A percentile compares a stretch with the other conserved stretches of the same genome.
phyloP scores from a whole-genome alignment of 35 echinoderm and acorn worm species.

The Chiridota heheva region DNA sequence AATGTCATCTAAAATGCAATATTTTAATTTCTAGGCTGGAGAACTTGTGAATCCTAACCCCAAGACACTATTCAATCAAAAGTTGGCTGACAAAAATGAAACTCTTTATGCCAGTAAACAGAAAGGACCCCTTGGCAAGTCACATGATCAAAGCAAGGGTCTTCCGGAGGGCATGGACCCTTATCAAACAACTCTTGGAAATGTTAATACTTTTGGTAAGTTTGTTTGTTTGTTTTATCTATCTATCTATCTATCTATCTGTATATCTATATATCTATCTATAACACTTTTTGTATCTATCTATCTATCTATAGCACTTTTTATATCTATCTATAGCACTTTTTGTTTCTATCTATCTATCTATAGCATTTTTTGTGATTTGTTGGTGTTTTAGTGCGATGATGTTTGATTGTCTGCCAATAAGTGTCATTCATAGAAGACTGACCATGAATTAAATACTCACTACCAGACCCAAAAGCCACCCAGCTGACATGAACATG shows the following conservation, averaged over 20 bases:
- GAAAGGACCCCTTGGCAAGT: conserved; percentile 82
- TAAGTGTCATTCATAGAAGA: no score
- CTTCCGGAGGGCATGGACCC: conserved; percentile 71
- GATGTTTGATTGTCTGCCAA: no score
- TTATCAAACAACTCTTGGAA: conserved; percentile 59
- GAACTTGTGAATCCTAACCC: conserved; percentile 76
- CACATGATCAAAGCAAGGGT: conserved; percentile 82
- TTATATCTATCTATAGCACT: neutral
- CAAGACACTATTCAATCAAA: conserved; percentile 86
- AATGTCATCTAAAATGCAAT: no score
- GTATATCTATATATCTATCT: no score
- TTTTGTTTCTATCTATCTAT: neutral
- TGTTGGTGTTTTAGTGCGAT: neutral
- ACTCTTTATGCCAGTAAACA: conserved; percentile 83
- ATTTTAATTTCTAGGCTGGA: conserved; percentile 66
- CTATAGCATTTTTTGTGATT: neutral
- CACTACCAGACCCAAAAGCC: no score
- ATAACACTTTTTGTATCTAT: no score
- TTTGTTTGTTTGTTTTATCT: neutral
- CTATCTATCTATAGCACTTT: neutral
- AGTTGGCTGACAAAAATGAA: conserved; percentile 84
- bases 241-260: no score
- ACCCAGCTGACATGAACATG: no score
- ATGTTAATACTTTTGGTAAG: conserved; percentile 95
- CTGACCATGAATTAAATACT: no score